phyloP scores from a whole-genome alignment of 1,140 invertebrate genomes.

The Dreissena rostriformis region DNA sequence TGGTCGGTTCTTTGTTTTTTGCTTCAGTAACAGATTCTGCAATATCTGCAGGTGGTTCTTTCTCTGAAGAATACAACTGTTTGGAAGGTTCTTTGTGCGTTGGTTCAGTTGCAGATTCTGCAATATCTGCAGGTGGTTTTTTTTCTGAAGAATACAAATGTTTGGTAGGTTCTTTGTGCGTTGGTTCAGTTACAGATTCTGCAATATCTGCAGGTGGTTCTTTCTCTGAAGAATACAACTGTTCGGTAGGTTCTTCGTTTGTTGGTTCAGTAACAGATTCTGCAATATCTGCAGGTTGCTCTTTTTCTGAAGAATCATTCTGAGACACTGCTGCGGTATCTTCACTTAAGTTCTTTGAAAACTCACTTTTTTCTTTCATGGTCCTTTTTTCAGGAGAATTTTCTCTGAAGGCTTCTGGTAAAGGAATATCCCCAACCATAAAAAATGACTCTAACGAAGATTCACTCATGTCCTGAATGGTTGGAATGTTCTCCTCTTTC shows the following conservation, averaged over 20 bases:
- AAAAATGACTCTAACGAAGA: too few relatives aligned
- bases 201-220: conserved; percentile 2
- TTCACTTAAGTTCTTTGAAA: too few relatives aligned
- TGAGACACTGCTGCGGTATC: too few relatives aligned
- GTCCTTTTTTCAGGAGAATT: neutral
- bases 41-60: conserved; percentile 4
- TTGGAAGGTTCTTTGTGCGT: neutral
- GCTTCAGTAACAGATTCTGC: conserved; percentile 3
- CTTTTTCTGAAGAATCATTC: too few relatives aligned
- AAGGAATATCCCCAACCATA: too few relatives aligned
- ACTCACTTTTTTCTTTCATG: neutral
- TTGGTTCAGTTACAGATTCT: conserved; percentile 5
- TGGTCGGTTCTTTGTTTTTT: neutral
- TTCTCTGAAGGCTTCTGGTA: too few relatives aligned
- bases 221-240: neutral
- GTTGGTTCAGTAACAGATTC: conserved; percentile 10
- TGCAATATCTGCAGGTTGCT: conserved; percentile 4
- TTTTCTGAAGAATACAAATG: too few relatives aligned
- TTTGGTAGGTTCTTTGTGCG: neutral
- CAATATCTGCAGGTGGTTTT: conserved; percentile 8
- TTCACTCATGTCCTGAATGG: too few relatives aligned
- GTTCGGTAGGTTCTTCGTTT: neutral
- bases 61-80: neutral
- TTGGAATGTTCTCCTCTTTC: neutral
- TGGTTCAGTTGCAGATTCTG: conserved; percentile 8